Evolutionary conservation across 2,888 invertebrate species (phyloP).

Genomic region (Cheilosia variabilis): DNA sequence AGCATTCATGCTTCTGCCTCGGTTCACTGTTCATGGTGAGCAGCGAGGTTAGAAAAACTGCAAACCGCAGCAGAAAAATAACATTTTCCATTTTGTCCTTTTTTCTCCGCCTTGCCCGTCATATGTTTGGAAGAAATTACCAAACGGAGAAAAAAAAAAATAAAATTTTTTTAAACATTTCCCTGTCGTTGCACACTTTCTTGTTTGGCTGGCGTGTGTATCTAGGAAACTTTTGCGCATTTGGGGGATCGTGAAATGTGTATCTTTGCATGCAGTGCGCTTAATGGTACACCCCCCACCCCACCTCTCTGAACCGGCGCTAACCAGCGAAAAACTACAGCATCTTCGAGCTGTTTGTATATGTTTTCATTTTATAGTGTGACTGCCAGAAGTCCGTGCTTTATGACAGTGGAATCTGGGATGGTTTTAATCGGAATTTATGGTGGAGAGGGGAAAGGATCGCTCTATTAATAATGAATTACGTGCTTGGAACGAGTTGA

Average conservation of each 20-base stretch:
- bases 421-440: constrained; percentile 61
- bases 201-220: not conserved
- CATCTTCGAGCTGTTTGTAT: constrained; percentile 43
- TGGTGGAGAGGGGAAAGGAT: not conserved
- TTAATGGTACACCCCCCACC: not conserved
- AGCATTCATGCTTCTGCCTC: constrained; percentile 6
- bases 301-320: not conserved
- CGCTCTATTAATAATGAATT: constrained; percentile 66
- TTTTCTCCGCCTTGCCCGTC: constrained; percentile 1
- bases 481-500: constrained; percentile 31
- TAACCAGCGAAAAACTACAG: constrained; percentile 30
- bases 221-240: constrained; percentile 12
- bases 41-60: constrained; percentile 13
- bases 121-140: constrained; percentile 27
- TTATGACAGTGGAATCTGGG: constrained; percentile 53
- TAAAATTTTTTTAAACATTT: constrained; percentile 46
- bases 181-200: constrained; percentile 48
- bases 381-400: constrained; percentile 49
- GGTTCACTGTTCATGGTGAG: constrained; percentile 4
- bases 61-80: constrained; percentile 50
- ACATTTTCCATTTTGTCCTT: constrained; percentile 56
- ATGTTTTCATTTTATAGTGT: constrained; percentile 30
- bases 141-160: not conserved
- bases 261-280: constrained; percentile 25
- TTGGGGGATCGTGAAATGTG: constrained; percentile 8